phyloP scores from a whole-genome alignment of 2,888 invertebrate species.

The Melanostoma scalare region DNA sequence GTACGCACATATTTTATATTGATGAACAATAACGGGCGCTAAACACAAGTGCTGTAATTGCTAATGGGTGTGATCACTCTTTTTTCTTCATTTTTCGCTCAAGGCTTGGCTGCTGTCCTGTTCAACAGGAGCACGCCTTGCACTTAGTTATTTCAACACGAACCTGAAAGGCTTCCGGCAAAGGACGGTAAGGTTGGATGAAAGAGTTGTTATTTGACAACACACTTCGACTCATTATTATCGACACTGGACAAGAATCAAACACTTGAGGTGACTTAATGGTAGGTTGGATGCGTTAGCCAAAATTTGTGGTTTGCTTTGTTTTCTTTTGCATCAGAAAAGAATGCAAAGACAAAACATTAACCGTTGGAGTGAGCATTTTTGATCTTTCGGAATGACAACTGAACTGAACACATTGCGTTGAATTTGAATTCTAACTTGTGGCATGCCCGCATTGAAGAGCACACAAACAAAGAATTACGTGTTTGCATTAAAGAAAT shows the following conservation, averaged over 20 bases:
- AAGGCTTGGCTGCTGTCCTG: constrained; percentile 46
- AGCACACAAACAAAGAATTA: constrained; percentile 23
- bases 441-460: constrained; percentile 55
- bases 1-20: background rate
- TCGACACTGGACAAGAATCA: constrained; percentile 59
- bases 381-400: constrained; percentile 38
- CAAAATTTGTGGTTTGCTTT: constrained; percentile 40
- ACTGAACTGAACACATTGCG: constrained; percentile 46
- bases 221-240: constrained; percentile 60
- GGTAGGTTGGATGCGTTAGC: constrained; percentile 41
- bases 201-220: constrained; percentile 58
- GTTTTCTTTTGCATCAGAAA: background rate
- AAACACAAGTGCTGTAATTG: constrained; percentile 61
- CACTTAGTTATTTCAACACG: constrained; percentile 67
- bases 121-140: constrained; percentile 55
- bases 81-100: constrained; percentile 45
- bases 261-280: constrained; percentile 68
- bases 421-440: constrained; percentile 42
- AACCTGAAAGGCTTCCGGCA: constrained; percentile 50
- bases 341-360: constrained; percentile 22
- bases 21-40: constrained; percentile 60
- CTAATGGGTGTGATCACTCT: constrained; percentile 55
- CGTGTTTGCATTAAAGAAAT: constrained; percentile 27
- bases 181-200: constrained; percentile 31
- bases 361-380: constrained; percentile 41